phyloP scores from a whole-genome alignment of 2,113 vertebrate genomes.

The Xiphias gladius region DNA sequence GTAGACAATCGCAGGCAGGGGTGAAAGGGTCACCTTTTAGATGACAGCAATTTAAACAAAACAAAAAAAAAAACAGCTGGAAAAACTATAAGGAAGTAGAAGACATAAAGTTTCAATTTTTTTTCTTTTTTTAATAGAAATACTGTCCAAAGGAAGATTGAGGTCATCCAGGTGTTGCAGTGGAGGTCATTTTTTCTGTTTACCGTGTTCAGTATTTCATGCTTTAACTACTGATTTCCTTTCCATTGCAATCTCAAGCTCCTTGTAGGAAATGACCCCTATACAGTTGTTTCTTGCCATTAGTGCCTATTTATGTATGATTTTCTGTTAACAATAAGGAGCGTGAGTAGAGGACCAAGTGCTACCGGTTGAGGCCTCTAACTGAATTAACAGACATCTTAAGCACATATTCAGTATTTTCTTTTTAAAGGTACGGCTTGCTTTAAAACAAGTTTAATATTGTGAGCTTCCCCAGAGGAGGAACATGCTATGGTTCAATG shows the following conservation, averaged over 20 bases:
- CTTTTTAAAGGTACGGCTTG: constrained; percentile 38
- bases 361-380: constrained; percentile 36
- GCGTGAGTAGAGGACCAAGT: constrained; percentile 25
- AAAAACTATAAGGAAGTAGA: constrained; percentile 89
- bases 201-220: constrained; percentile 86
- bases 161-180: constrained; percentile 88
- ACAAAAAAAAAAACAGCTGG: constrained; percentile 81
- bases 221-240: constrained; percentile 89
- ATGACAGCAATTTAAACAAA: constrained; percentile 75
- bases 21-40: constrained; percentile 82
- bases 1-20: constrained; percentile 82
- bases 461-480: constrained; percentile 51
- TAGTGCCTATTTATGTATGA: constrained; percentile 79
- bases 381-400: constrained; percentile 59
- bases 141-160: constrained; percentile 87
- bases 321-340: constrained; percentile 72
- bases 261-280: constrained; percentile 86
- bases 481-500: constrained; percentile 52
- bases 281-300: constrained; percentile 82
- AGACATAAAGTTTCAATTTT: constrained; percentile 87
- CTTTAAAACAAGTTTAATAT: constrained; percentile 61
- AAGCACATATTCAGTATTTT: constrained; percentile 44
- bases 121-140: constrained; percentile 80
- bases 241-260: constrained; percentile 81
- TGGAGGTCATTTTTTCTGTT: constrained; percentile 84